Base-by-base conservation (phyloP, 2,113 vertebrate species). In the Aegithalos caudatus region DNA sequence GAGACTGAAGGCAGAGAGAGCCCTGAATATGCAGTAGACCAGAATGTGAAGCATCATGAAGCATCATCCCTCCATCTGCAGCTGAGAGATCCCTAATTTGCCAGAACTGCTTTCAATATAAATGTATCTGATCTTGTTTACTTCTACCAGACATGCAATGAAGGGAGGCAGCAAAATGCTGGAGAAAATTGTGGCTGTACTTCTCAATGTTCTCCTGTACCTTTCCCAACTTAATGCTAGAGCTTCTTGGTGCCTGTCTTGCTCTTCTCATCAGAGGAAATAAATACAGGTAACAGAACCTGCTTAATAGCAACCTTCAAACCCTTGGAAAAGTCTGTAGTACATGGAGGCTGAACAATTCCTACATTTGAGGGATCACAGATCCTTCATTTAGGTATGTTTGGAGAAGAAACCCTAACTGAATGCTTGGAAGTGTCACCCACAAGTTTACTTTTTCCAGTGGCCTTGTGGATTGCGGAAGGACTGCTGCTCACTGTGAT, bases 121-220 rank as follows among this genome's bases (percentile, higher is more conserved):
- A 89, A 90, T 48, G 28, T 37, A 92, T 94, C 76, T 70, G 65
- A 40, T 42, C 56, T 78, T 92, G n/a, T 95, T 93, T 92, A 73
- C 48, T 88, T 78, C 67, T 92, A 27, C 47, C 61, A 86, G 51
- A 74, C 15, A 27, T 45, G 69, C 47, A 61, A 78, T 50, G 69
- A 88, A 51, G 27, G 12, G 18, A 71, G 64, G 57, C 40, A 53
- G 47, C 10, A 81, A 83, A 86, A 86, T 38, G 16, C 74, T 80
- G 50, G 23, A 62, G n/a, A 90, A 88, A 83, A 83, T 7, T 44
- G 18, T 54, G 53, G 16, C 48, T 93, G 81, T 86, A 51, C 44
- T 80, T 81, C 45, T 85, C 53, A 11, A 0, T 61, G 33, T 69
- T 85, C 12, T 91, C 29, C 38, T 42, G 2, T 2, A 1, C 29